Conservation (phyloP, 2,797 vertebrate genomes). For the Otolemur crassicaudatus region DNA sequence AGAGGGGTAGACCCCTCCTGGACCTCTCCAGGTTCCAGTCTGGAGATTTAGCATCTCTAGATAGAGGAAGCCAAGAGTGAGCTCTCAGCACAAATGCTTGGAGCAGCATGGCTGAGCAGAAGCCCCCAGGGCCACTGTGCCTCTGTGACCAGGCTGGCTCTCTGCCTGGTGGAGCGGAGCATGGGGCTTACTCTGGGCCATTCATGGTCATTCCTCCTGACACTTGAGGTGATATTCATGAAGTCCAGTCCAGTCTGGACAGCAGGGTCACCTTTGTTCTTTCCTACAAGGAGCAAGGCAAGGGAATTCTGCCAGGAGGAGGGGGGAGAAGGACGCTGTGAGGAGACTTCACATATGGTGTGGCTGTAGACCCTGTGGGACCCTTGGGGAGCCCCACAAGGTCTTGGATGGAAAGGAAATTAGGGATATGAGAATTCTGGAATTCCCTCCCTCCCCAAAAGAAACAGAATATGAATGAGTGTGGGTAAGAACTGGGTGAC, state of each 20-base stretch:
- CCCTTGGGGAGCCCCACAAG: background rate
- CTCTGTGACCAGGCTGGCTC: background rate
- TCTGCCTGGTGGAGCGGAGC: background rate
- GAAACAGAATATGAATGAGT: background rate
- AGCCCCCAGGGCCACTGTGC: background rate
- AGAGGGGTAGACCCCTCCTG: background rate
- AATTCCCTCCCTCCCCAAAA: background rate
- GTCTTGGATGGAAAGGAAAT: background rate
- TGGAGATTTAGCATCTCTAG: background rate
- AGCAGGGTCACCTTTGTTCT: conserved; percentile 88
- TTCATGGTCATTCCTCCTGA: conserved; percentile 84
- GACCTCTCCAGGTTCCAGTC: background rate
- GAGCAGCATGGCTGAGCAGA: background rate
- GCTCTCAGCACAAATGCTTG: too few species aligned
- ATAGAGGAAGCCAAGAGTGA: too few species aligned
- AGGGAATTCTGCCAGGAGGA: background rate
- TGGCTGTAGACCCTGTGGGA: background rate
- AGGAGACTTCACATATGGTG: background rate
- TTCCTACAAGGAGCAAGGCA: conserved; percentile 71
- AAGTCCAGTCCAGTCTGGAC: conserved; percentile 83
- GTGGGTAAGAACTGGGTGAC: background rate
- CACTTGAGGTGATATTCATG: conserved; percentile 83
- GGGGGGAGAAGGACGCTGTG: background rate
- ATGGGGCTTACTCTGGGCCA: conserved; percentile 76
- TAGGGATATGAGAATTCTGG: background rate